Evolutionary conservation across 1,140 invertebrate species (phyloP), one percentile per base, ranked within the genome.

Genomic region (Listronotus bonariensis): DNA sequence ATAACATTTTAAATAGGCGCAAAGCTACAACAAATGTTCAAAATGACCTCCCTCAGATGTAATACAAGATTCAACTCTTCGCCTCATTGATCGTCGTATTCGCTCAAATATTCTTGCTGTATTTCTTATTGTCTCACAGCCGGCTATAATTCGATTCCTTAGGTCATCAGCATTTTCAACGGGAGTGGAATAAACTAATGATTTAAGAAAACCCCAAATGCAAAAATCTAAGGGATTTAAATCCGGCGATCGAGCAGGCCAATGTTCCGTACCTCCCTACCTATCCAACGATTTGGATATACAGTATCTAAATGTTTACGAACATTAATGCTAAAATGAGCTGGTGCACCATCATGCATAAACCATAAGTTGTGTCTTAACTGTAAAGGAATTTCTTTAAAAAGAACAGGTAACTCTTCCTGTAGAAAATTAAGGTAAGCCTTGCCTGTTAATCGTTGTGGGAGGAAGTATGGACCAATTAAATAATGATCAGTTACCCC

Each of bases 401-500:
- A 64, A 32, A 74, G 59, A 61, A 61, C 61, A 17, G 31, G 43
- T 58, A 77, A 68, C n/a, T 70, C 48, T 53, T 72, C 36, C 59
- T 69, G 49, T 42, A 77, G 69, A 54, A 79, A 73, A 8, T 69
- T 59, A 59, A 69, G 56, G 65, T 77, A 75, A 10, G 40, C 65
- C 63, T 72, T 68, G n/a, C 68, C 65, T 65, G 72, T 76, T 67
- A 77, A 59, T n/a, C 45, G 58, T n/a, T n/a, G 66, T 17, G 72
- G 17, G 78, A 55, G 60, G 78, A 71, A 67, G 71, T n/a, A 72
- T 48, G 76, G 76, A 17, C 74, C 72, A 68, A 79, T 70, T 42
- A 78, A 60, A 59, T 68, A 36, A 53, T 73, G 70, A 11, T 42
- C 69, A 20, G 78, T 55, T 20, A n/a, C n/a, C 6, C 75, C 74